Evolutionary conservation across 1,140 invertebrate genomes (phyloP).

Genomic region (Gonatopus flavifemur): DNA sequence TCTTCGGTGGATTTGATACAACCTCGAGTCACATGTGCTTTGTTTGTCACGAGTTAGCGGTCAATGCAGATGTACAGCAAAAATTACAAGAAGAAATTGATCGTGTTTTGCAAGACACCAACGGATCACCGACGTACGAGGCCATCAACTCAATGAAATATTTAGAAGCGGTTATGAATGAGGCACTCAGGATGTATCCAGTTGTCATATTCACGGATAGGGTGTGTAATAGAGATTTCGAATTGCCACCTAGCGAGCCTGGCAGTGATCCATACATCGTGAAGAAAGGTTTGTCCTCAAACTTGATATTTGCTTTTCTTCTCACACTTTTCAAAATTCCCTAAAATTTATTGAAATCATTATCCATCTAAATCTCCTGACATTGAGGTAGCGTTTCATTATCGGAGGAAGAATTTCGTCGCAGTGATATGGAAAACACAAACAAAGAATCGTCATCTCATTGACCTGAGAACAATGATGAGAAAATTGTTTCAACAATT

Average conservation of each 20-base stretch:
- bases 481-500: no score
- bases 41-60: slow-evolving; percentile 59
- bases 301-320: no score
- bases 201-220: slow-evolving; percentile 49
- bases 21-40: slow-evolving; percentile 61
- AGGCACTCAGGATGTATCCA: slow-evolving; percentile 63
- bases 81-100: slow-evolving; percentile 64
- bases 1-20: slow-evolving; percentile 61
- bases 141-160: slow-evolving; percentile 56
- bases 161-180: slow-evolving; percentile 57
- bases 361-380: no score
- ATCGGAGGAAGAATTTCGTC: no score
- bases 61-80: slow-evolving; percentile 63
- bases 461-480: no score
- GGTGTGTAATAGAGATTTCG: slow-evolving; percentile 43
- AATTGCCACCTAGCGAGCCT: slow-evolving; percentile 28
- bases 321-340: no score
- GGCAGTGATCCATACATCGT: slow-evolving; percentile 52
- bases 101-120: slow-evolving; percentile 27
- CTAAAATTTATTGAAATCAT: no score
- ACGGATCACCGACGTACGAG: slow-evolving; percentile 49
- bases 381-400: no score
- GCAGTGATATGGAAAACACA: no score
- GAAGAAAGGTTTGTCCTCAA: slow-evolving; percentile 16
- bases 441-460: no score